Evolutionary conservation across 2,888 invertebrate genomes (phyloP).

Genomic region (Cephonodes hylas): DNA sequence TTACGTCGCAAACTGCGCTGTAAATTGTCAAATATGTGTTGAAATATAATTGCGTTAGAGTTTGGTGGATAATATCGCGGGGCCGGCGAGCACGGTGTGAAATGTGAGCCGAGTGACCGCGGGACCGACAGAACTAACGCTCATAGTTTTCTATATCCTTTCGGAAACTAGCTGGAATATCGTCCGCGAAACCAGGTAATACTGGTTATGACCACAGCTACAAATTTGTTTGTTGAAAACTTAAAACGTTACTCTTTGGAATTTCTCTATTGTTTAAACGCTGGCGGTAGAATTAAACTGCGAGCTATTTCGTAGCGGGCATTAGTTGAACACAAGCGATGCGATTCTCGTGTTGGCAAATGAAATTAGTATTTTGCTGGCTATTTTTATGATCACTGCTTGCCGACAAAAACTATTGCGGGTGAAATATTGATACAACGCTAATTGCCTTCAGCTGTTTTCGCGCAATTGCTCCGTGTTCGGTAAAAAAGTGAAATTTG

Average conservation of each 20-base stretch:
- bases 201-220: neutral
- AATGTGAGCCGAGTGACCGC: neutral
- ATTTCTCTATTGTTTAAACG: neutral
- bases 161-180: neutral
- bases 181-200: neutral
- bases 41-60: neutral
- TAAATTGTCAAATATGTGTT: neutral
- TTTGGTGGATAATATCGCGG: neutral
- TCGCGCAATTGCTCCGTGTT: no score
- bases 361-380: no score
- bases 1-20: neutral
- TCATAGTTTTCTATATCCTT: constrained; percentile 1
- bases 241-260: neutral
- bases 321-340: neutral
- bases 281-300: neutral
- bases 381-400: no score
- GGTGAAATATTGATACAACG: no score
- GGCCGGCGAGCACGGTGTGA: neutral
- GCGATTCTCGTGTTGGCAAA: neutral
- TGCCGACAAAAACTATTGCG: no score
- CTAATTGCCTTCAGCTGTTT: no score
- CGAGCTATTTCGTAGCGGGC: neutral
- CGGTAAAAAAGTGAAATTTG: no score
- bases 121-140: neutral
- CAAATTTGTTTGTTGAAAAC: neutral